phyloP scores from a whole-genome alignment of 2,113 vertebrate species.

The Circaetus gallicus region DNA sequence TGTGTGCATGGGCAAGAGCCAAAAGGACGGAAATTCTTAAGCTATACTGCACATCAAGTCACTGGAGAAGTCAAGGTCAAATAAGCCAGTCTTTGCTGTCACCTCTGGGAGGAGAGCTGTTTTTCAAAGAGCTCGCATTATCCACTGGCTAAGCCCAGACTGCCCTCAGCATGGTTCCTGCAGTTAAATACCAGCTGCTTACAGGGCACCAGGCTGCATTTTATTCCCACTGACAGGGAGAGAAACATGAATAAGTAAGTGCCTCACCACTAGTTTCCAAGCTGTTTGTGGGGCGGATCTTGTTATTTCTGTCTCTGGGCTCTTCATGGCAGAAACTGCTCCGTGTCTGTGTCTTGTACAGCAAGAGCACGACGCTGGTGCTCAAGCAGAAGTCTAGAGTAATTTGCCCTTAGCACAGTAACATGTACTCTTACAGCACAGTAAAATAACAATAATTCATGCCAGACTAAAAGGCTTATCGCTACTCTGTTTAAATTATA shows the following conservation, averaged over 20 bases:
- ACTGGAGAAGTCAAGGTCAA: slow-evolving; percentile 10
- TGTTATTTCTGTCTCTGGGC: background rate
- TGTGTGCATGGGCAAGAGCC: background rate
- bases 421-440: background rate
- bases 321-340: slow-evolving; percentile 5
- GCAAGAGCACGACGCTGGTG: background rate
- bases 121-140: background rate
- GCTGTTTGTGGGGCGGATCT: background rate
- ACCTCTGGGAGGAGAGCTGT: slow-evolving; percentile 14
- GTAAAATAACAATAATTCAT: background rate
- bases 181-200: slow-evolving; percentile 33
- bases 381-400: background rate
- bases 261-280: background rate
- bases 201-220: slow-evolving; percentile 21
- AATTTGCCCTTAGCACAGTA: background rate
- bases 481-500: slow-evolving; percentile 14
- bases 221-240: slow-evolving; percentile 19
- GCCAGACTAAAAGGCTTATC: slow-evolving; percentile 5
- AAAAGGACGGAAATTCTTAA: background rate
- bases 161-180: slow-evolving; percentile 12
- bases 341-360: background rate
- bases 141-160: slow-evolving; percentile 7
- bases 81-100: background rate
- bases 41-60: background rate
- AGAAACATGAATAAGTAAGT: background rate